Base-by-base conservation (phyloP, 2,113 vertebrate genomes). In the Oreochromis tanganicae region DNA sequence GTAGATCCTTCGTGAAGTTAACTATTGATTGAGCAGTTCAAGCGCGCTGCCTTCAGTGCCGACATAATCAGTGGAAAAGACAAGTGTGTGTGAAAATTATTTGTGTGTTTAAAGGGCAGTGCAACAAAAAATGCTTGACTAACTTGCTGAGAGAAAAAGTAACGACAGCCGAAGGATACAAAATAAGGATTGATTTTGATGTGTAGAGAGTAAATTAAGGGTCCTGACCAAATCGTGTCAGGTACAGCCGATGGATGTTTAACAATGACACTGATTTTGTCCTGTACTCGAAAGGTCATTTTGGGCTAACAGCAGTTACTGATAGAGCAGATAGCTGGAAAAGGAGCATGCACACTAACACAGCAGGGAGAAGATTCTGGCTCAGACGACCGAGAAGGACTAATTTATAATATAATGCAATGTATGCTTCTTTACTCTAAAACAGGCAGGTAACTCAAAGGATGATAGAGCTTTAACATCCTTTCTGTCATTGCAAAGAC, bases 341-440 rank as follows among this genome's bases (percentile, higher is more conserved):
- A 82, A 84, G 82, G 75, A 46, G 27, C 2, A 16, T 27, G 83
- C 63, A 32, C n/a, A 71, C 14, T 63, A 68, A 80, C 73, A 82
- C 80, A 84, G 24, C n/a, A 38, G 19, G 16, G 57, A 68, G 36
- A 86, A 61, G 75, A 83, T 90, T 87, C 80, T 83, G 87, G 85
- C 89, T 90, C 83, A 91, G 89, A 84, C 83, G 87, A 90, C 88
- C 85, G 85, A 89, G 87, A 54, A 88, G 87, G 86, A 93, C 93
- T 89, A 56, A 90, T 93, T 93, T 82, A 89, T 86, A 88, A 90
- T 89, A 89, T 83, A 88, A 90, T 89, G 80, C 21, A 21, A 68
- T 32, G 71, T 75, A 75, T 75, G 21, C 41, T 56, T 54, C 29
- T 55, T 84, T 11, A 52, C 41, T 48, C 11, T n/a, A 19, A 75